Evolutionary conservation across 30 jellyfish, hydroid and myxozoan species (phyloP), one percentile per base, ranked within the genome.

Genomic region (Catostylus mosaicus): DNA sequence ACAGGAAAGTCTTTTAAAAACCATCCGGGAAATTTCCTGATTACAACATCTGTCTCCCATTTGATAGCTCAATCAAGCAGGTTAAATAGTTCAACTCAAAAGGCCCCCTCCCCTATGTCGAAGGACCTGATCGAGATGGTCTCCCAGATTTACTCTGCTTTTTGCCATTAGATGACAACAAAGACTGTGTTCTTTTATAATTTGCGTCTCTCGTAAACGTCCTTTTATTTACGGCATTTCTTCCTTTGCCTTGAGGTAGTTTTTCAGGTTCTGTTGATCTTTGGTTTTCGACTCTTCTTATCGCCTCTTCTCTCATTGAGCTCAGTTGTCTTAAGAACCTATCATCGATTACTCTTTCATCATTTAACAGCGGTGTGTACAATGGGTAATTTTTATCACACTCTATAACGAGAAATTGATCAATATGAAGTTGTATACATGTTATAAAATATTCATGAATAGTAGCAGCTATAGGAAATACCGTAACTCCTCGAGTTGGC

Each of bases 91-190:
- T n/a, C n/a, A n/a, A n/a, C n/a, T n/a, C n/a, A n/a, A n/a, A n/a
- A n/a, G n/a, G n/a, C n/a, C n/a, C n/a, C n/a, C n/a, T n/a, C n/a
- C n/a, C n/a, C n/a, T n/a, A n/a, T n/a, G n/a, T n/a, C n/a, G n/a
- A n/a, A n/a, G n/a, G n/a, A n/a, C n/a, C n/a, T 50, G 40, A 76
- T 18, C 87, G 77, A 14, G 87, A 76, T 31, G 87, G 87, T 50
- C 77, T 60, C 26, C 62, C 64, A 11, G 38, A 18, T 29, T 51
- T 72, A 37, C 52, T 54, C 50, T 22, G 30, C 50, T 59, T 76
- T 76, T 57, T 76, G 51, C 52, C 64, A 34, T 32, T 76, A 23
- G 65, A 43, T 12, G 16, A 14, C 30, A 59, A 37, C 1, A 26
- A 38, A 1, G 87, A 76, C 30, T 56, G 87, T 20, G 87, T 45